Base-by-base conservation (phyloP, 1,140 invertebrate species). In the Euura lappo region DNA sequence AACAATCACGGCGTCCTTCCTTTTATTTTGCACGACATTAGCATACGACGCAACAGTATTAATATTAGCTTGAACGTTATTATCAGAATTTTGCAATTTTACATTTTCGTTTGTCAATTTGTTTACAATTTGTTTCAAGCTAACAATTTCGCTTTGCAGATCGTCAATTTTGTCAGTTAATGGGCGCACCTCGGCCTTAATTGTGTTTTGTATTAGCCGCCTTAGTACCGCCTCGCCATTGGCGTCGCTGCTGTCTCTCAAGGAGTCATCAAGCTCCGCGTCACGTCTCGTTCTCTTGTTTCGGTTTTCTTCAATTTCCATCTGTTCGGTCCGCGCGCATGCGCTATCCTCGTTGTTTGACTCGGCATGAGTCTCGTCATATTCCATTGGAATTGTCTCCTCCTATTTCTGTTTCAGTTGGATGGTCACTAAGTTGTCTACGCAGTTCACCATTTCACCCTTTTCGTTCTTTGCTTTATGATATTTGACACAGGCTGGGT, bases 21-120 rank as follows among this genome's bases (percentile, higher is more conserved):
- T 60, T 74, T 45, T 72, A 69, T 60, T 4, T 60, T 60, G 51
- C 2, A 60, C 51, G 2, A 60, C 51, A 60, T 60, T 60, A 60
- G 51, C 51, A 60, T 60, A 60, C 51, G 51, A 60, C 51, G 51
- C 51, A 2, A 5, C 51, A 60, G 8, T n/a, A 60, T 60, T 60
- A 5, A 8, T 60, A 60, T 60, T 60, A 60, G 5, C 51, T 60
- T 60, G 3, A 60, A 60, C 51, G 2, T 60, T 60, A 5, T 60
- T n/a, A 60, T 60, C n/a, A 60, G 0, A 10, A 5, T 60, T 60
- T 60, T 60, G 51, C 51, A 60, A 60, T 4, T 60, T 60, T 5
- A 5, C 51, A 60, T 60, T 60, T 60, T 60, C 51, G n/a, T 60
- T 60, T 60, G 2, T 60, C n/a, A 60, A 60, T 3, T 60, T 60